Conservation (phyloP, 2,113 vertebrate genomes). For the Perognathus longimembris region DNA sequence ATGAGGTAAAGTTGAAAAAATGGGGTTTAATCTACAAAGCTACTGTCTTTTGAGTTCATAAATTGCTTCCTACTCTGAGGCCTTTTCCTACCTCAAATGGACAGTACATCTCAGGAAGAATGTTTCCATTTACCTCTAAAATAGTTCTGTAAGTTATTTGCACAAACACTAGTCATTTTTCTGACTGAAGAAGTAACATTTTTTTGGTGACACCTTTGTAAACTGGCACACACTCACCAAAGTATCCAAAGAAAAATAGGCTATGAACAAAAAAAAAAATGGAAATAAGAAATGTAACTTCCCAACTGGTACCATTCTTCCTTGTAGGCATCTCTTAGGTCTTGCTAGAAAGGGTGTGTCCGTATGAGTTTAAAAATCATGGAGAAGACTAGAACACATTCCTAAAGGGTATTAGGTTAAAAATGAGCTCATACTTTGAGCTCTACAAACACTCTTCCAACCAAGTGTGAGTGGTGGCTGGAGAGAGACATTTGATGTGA, state of each 20-base stretch:
- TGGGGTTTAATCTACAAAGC: not conserved
- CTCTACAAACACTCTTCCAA: not conserved
- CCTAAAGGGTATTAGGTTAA: not conserved
- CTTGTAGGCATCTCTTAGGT: not conserved
- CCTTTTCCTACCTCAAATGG: not conserved
- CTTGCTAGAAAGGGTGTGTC: not conserved
- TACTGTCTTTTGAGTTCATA: not conserved
- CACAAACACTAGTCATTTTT: not conserved
- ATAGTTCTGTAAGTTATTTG: not conserved
- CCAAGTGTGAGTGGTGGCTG: slow-evolving; percentile 23
- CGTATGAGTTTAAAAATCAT: not conserved
- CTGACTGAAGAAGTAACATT: not conserved
- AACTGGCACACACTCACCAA: not conserved
- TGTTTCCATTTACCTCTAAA: not conserved
- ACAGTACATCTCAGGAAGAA: not conserved
- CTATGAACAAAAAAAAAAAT: not conserved
- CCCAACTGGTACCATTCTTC: not conserved
- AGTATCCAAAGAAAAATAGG: not conserved
- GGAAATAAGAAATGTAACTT: not conserved
- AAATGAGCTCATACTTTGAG: slow-evolving; percentile 18
- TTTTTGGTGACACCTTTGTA: not conserved
- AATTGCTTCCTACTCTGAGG: not conserved
- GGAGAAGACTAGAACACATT: not conserved
- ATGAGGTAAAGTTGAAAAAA: no score
- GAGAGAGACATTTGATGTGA: not conserved